Percentiles rank a stretch among this genome's conserved stretches.
These are phyloP conservation scores for Oreortyx pictus DNA, from an alignment of 2,797 vertebrate species.

Conservation along the genomic window DNA sequence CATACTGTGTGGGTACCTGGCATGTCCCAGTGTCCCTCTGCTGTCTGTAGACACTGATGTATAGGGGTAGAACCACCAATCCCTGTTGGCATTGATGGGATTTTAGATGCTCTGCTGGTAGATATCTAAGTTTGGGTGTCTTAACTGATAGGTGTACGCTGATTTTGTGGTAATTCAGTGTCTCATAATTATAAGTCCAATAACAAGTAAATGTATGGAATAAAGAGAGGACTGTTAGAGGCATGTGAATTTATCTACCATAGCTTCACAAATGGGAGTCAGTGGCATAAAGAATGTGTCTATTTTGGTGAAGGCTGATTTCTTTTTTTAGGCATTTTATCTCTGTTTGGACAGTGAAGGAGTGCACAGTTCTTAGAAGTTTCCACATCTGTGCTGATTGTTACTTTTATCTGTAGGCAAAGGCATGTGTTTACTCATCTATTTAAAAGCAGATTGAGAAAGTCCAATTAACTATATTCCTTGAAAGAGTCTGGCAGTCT, in stretches of 20 bases:
- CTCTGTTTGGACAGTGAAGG: neutral
- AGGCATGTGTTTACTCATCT: neutral
- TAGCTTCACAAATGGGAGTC: neutral
- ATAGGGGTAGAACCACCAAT: neutral
- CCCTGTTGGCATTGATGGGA: neutral
- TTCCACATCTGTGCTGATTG: neutral
- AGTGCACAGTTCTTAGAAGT: neutral
- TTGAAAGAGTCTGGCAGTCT: neutral
- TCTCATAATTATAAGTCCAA: neutral
- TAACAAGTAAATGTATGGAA: neutral
- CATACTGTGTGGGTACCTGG: neutral
- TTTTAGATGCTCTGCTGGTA: neutral
- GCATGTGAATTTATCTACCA: neutral
- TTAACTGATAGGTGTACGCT: neutral
- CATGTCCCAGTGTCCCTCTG: neutral
- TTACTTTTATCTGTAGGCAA: neutral
- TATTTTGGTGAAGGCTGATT: neutral
- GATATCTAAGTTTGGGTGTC: neutral
- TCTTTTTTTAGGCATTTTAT: neutral
- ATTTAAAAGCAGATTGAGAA: neutral
- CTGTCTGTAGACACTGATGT: neutral
- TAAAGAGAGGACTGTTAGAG: neutral
- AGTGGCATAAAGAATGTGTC: neutral
- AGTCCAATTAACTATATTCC: neutral
- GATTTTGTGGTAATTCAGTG: neutral